A percentile compares a stretch with the other conserved stretches of the same genome.
Evolutionary conservation across 2,888 invertebrate species (phyloP).

Genomic region (Escarpia spicata): DNA sequence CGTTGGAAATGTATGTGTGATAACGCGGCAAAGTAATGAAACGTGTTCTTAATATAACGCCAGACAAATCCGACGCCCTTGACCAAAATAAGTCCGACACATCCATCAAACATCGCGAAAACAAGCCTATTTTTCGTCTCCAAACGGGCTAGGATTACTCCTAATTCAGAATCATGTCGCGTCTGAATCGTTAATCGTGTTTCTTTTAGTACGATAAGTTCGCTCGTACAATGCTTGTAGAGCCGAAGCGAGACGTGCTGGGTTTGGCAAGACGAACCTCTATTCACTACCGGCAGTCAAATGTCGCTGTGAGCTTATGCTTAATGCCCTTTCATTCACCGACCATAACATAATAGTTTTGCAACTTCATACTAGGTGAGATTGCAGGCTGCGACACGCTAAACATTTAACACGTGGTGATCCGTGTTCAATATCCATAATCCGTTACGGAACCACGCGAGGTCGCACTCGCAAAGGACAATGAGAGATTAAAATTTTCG

Average conservation of each 20-base stretch:
- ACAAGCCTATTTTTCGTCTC: neutral
- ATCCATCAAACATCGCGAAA: neutral
- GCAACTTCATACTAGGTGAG: neutral
- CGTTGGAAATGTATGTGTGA: no score
- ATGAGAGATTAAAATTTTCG: neutral
- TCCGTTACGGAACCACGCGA: neutral
- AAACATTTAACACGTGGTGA: neutral
- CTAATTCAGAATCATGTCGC: neutral
- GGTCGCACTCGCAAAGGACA: neutral
- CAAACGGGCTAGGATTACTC: no score
- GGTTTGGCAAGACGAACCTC: neutral
- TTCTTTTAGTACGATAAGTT: neutral
- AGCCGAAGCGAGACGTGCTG: neutral
- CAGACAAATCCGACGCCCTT: neutral
- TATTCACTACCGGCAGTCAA: neutral
- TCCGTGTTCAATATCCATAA: neutral
- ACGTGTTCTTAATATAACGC: neutral
- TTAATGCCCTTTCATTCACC: neutral
- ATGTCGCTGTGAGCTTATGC: neutral
- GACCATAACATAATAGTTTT: neutral
- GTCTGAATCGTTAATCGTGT: neutral
- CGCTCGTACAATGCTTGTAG: neutral
- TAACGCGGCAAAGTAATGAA: no score
- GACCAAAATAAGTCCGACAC: neutral
- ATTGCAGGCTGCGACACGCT: neutral